Percentiles rank a stretch among this genome's conserved stretches.
Conservation (phyloP, 2,113 vertebrate genomes). For the Ameiurus melas region DNA sequence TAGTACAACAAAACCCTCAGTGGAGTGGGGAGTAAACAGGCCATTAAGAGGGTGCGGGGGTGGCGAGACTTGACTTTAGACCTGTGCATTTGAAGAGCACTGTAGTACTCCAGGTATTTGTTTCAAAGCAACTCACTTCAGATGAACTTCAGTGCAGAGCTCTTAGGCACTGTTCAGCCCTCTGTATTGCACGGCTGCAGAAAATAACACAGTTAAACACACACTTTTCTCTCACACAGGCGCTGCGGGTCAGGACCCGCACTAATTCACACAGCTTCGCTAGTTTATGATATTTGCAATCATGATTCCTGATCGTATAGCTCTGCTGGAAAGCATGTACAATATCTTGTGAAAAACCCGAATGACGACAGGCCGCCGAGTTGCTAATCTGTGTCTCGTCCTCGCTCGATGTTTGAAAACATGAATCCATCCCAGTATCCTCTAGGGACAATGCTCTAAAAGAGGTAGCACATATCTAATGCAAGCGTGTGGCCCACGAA, state of each 20-base stretch:
- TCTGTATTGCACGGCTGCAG: conserved; percentile 26
- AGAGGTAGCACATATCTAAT: background rate
- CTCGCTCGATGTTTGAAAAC: background rate
- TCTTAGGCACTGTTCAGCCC: conserved; percentile 24
- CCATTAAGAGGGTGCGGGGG: conserved; percentile 46
- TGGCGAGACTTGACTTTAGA: conserved; percentile 43
- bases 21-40: conserved; percentile 35
- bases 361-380: background rate
- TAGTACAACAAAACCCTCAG: conserved; percentile 45
- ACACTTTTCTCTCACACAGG: background rate
- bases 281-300: conserved; percentile 23
- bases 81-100: conserved; percentile 39
- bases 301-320: background rate
- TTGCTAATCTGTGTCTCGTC: background rate
- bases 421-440: background rate
- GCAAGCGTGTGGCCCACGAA: background rate
- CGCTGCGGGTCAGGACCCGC: background rate
- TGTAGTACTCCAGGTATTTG: conserved; percentile 48
- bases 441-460: background rate
- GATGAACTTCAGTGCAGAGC: conserved; percentile 42
- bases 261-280: conserved; percentile 22
- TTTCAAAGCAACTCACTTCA: conserved; percentile 46
- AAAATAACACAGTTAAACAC: conserved; percentile 23
- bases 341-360: background rate
- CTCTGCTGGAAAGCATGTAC: background rate